These are phyloP conservation scores for Mechanitis messenoides DNA, from an alignment of 2,888 invertebrate genomes.

Conservation along the genomic window DNA sequence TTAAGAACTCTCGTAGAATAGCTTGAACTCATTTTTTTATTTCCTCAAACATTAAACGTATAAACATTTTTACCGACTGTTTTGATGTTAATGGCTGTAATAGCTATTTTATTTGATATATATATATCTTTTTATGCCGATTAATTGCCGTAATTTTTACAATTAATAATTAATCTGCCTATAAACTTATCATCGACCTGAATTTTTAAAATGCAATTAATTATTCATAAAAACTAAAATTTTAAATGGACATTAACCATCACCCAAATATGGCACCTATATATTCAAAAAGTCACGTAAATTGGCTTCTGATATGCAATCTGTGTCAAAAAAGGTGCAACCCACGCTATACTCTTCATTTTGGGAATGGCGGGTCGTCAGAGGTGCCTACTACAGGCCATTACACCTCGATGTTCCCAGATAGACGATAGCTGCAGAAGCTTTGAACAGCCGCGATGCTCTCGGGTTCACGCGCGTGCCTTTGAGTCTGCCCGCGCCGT, in stretches of 20 bases:
- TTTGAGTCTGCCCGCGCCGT: slow-evolving; percentile 58
- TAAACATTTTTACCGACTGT: no score
- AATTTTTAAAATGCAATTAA: no score
- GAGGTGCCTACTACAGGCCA: slow-evolving; percentile 65
- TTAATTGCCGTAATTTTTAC: no score
- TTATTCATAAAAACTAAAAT: neutral
- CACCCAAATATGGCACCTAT: slow-evolving; percentile 49
- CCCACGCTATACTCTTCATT: slow-evolving; percentile 58
- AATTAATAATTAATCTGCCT: no score
- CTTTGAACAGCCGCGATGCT: slow-evolving; percentile 59
- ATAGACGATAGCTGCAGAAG: slow-evolving; percentile 39
- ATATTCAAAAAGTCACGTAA: slow-evolving; percentile 44
- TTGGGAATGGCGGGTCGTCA: slow-evolving; percentile 58
- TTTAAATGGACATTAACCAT: slow-evolving; percentile 12
- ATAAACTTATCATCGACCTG: no score
- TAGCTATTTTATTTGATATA: no score
- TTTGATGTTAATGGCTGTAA: no score
- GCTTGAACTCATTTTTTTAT: neutral
- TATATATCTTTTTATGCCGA: no score
- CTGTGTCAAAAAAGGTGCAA: slow-evolving; percentile 57
- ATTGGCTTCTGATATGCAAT: slow-evolving; percentile 46
- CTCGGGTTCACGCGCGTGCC: slow-evolving; percentile 67
- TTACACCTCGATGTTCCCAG: slow-evolving; percentile 64
- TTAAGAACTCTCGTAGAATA: slow-evolving; percentile 11
- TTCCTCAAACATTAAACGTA: no score